Conservation (phyloP, 2,113 vertebrate species). For the Microcebus tavaratra region DNA sequence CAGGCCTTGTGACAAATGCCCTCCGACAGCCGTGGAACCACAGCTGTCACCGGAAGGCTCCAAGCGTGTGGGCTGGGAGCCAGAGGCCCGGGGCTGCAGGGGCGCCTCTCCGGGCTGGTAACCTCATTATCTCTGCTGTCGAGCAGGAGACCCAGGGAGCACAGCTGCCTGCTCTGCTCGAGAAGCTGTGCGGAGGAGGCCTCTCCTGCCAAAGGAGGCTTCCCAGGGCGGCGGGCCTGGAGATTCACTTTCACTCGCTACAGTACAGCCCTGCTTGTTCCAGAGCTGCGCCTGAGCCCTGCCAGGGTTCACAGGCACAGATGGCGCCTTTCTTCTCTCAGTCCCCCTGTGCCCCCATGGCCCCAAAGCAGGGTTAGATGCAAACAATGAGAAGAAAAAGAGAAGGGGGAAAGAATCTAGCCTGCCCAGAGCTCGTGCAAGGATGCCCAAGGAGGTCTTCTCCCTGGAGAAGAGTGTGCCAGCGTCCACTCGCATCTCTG, state of each 20-base stretch:
- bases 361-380: constrained; percentile 18
- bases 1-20: constrained; percentile 73
- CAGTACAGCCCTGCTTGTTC: constrained; percentile 9
- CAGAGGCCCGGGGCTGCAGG: constrained; percentile 62
- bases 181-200: constrained; percentile 11
- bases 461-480: background rate
- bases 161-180: constrained; percentile 56
- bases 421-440: background rate
- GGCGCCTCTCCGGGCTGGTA: constrained; percentile 50
- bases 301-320: constrained; percentile 56
- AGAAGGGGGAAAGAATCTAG: background rate
- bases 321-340: constrained; percentile 60
- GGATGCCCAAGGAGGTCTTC: background rate
- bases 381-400: constrained; percentile 21
- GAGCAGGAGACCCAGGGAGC: constrained; percentile 53
- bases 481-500: background rate
- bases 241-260: background rate
- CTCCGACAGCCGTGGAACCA: constrained; percentile 57
- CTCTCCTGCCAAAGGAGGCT: constrained; percentile 47
- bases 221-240: constrained; percentile 4
- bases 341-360: background rate
- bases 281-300: constrained; percentile 7
- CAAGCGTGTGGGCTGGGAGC: constrained; percentile 22
- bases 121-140: constrained; percentile 72
- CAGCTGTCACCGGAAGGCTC: constrained; percentile 75